Percentiles rank a stretch among this genome's conserved stretches.
phyloP scores from a whole-genome alignment of 1,140 invertebrate genomes.

The Drosophila funebris region DNA sequence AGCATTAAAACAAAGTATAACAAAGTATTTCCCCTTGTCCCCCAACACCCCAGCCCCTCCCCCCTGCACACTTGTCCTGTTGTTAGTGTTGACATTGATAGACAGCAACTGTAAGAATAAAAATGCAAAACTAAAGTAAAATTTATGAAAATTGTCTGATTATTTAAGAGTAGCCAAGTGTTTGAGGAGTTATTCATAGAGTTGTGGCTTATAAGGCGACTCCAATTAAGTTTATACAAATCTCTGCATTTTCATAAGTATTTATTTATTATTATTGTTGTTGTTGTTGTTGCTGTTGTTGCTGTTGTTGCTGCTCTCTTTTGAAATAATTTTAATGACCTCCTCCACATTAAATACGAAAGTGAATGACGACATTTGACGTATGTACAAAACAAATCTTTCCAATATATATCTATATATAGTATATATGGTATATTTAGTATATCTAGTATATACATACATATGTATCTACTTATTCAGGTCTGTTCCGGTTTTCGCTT shows the following conservation, averaged over 20 bases:
- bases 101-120: neutral
- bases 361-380: constrained; percentile 19
- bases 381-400: constrained; percentile 1
- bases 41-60: too few relatives aligned
- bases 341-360: neutral
- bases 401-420: neutral
- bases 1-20: neutral
- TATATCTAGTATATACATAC: neutral
- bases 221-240: neutral
- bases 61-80: too few relatives aligned
- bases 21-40: too few relatives aligned
- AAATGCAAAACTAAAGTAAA: neutral
- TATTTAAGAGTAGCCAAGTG: neutral
- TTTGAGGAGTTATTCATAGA: neutral
- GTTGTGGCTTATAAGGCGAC: neutral
- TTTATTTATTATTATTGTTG: neutral
- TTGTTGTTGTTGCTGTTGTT: too few relatives aligned
- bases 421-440: too few relatives aligned
- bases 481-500: constrained; percentile 18
- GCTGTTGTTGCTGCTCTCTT: neutral
- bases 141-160: neutral
- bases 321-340: constrained; percentile 6
- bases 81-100: neutral
- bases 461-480: neutral
- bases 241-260: neutral